Base-by-base conservation (phyloP, 2,113 vertebrate genomes). In the Mandrillus leucophaeus region DNA sequence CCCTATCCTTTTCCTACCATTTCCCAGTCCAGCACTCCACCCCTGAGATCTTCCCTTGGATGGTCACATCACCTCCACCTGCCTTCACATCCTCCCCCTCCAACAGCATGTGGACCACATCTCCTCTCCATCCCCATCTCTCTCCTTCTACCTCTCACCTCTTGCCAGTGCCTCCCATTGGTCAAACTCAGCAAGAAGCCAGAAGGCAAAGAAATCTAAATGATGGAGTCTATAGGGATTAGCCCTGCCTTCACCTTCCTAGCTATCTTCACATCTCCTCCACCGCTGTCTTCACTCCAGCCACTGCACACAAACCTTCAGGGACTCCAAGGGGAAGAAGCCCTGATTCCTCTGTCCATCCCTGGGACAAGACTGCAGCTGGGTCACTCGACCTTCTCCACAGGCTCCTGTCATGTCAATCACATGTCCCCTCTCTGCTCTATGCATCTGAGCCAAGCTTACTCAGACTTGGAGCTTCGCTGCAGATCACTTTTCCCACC, bases 401-500 rank as follows among this genome's bases (percentile, higher is more conserved):
- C n/a, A 78, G 7, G 38, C 8, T 78, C 45, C 27, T 27, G 9
- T 57, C 76, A n/a, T 1, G 3, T 82, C 38, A 55, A 6, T 16
- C 57, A 8, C 10, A 22, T 4, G 0, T 43, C 1, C 52, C 32
- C 13, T 48, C 7, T 8, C 40, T 14, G 4, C 40, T 40, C 61
- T 64, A 30, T 6, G 8, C 13, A 30, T 16, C 43, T 73, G 45
- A 22, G 52, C 12, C 1, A 0, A 0, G 6, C 10, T 45, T 14
- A 16, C 16, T 6, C 7, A 8, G 45, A 27, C 1, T 0, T 2
- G 5, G 17, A 0, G 3, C 35, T 57, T 66, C 13, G 0, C 43
- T 25, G 83, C 61, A 8, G 8, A n/a, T 35, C 6, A 0, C 48
- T 78, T 83, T 68, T 45, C 25, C 52, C 0, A 2, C 6, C 8